These are phyloP conservation scores for Napeogenes inachia DNA, from an alignment of 2,888 invertebrate genomes.

Conservation along the genomic window DNA sequence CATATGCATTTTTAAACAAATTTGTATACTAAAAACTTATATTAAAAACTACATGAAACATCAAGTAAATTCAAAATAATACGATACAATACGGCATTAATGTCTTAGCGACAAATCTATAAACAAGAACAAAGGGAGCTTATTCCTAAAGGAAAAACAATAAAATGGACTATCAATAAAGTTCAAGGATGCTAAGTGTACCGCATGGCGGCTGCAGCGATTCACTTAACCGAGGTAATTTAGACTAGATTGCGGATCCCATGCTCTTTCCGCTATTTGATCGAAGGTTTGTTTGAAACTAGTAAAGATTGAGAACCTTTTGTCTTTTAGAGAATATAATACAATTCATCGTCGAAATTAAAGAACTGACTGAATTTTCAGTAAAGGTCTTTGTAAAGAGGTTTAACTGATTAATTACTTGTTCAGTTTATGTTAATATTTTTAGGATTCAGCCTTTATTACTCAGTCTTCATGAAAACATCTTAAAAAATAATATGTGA, in stretches of 20 bases:
- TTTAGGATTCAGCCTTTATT: too few species aligned
- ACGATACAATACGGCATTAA: too few species aligned
- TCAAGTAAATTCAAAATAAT: too few species aligned
- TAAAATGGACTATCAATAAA: conserved; percentile 2
- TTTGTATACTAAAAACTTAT: too few species aligned
- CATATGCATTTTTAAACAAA: too few species aligned
- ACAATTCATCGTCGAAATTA: background rate
- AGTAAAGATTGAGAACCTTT: background rate
- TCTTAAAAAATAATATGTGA: too few species aligned
- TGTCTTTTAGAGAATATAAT: background rate
- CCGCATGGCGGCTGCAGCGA: background rate
- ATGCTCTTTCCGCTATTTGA: background rate
- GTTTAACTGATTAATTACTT: too few species aligned
- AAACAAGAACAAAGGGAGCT: background rate
- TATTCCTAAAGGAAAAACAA: background rate
- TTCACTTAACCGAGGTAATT: background rate
- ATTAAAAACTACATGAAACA: too few species aligned
- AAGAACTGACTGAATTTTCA: too few species aligned
- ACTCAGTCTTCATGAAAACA: too few species aligned
- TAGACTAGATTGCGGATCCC: conserved; percentile 1
- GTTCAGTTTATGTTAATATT: too few species aligned
- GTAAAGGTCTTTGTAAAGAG: too few species aligned
- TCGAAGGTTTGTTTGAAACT: background rate
- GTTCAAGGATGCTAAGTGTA: background rate
- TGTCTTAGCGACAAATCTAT: background rate